Evolutionary conservation across 2,888 invertebrate genomes (phyloP), one percentile per base, ranked within the genome.

Genomic region (Prosopocoilus inquinatus): DNA sequence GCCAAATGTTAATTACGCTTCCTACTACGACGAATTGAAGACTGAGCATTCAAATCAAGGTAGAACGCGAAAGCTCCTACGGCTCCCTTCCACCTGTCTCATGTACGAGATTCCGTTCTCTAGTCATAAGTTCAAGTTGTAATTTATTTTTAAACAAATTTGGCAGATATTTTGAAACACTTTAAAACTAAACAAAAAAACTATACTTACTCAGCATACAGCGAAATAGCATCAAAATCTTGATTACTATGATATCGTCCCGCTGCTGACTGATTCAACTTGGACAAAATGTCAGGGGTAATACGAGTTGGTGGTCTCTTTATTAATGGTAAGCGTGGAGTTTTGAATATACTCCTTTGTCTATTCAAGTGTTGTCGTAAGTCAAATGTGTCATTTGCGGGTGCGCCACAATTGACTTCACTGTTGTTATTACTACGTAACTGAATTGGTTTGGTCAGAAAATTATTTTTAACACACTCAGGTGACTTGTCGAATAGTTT

Each of bases 161-260:
- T n/a, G n/a, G n/a, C n/a, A n/a, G n/a, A n/a, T n/a, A n/a, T n/a
- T n/a, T n/a, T n/a, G n/a, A n/a, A n/a, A 20, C 2, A 20, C 20
- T 20, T 20, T 3, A 3, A 20, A 20, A 20, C 4, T 20, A 20
- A 4, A 43, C 11, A 11, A 43, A 9, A 11, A 43, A 43, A 43
- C n/a, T 39, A 13, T 13, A 43, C 43, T 11, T 43, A 43, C 43
- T 20, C 43, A 20, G 43, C 43, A 43, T 11, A 43, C n/a, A 43
- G 15, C 15, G 43, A 43, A 5, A 43, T 43, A n/a, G n/a, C 43
- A 20, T 43, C 43, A 28, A 5, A 28, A 7, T 43, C 43, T 20
- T 43, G 13, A n/a, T n/a, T 16, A 3, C n/a, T 16, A 12, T 43
- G 43, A 4, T 16, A 5, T 3, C 1, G 9, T 20, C 20, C 43